Conservation (phyloP, 2,888 invertebrate genomes). For the Drosophila maculinotata region DNA sequence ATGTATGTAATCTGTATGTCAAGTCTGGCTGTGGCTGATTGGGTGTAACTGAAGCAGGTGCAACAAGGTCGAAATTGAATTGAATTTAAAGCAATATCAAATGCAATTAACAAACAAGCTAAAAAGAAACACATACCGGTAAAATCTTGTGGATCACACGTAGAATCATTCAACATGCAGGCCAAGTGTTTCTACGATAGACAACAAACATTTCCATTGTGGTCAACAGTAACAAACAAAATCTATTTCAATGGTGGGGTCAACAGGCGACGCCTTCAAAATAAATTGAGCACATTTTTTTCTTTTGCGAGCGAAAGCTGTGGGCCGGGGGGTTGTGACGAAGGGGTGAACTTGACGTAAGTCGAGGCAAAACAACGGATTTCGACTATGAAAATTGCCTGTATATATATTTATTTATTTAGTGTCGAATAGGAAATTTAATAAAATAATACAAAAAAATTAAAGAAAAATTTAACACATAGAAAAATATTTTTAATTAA, state of each 20-base stretch:
- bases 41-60: constrained; percentile 63
- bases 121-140: constrained; percentile 82
- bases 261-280: constrained; percentile 34
- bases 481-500: too few species aligned
- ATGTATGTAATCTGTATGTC: constrained; percentile 25
- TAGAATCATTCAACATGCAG: constrained; percentile 84
- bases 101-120: constrained; percentile 35
- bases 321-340: constrained; percentile 1
- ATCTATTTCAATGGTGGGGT: constrained; percentile 17
- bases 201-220: constrained; percentile 66
- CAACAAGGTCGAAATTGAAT: constrained; percentile 60
- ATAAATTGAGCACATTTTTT: constrained; percentile 28
- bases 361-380: constrained; percentile 32
- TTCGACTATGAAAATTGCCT: constrained; percentile 34
- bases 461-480: too few species aligned
- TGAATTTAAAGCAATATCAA: constrained; percentile 53
- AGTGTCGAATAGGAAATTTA: too few species aligned
- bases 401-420: constrained; percentile 15
- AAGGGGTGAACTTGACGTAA: constrained; percentile 30
- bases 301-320: constrained; percentile 19
- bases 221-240: constrained; percentile 38
- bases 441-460: too few species aligned
- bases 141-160: constrained; percentile 83
- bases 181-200: constrained; percentile 65
- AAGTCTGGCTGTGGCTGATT: constrained; percentile 41